Percentiles rank a stretch among this genome's conserved stretches.
phyloP scores from a whole-genome alignment of 2,797 vertebrate species.

The Macropus fuliginosus region DNA sequence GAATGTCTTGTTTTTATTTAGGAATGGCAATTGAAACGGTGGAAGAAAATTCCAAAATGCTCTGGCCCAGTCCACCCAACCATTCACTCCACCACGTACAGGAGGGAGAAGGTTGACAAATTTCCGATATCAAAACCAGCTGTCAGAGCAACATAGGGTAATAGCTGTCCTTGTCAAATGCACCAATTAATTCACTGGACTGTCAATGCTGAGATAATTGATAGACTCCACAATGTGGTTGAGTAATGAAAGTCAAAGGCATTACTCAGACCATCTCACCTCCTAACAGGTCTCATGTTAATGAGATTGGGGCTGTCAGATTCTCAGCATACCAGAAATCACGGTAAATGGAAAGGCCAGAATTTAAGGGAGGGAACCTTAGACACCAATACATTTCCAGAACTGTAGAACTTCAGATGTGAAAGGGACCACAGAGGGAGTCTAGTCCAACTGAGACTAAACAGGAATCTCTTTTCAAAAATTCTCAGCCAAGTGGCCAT shows the following conservation, averaged over 20 bases:
- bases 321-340: background rate
- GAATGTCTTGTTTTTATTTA: slow-evolving; percentile 71
- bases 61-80: slow-evolving; percentile 74
- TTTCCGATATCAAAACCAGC: slow-evolving; percentile 87
- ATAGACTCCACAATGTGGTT: slow-evolving; percentile 88
- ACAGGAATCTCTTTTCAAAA: background rate
- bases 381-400: slow-evolving; percentile 21
- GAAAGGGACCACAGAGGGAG: background rate
- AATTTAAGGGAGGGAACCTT: slow-evolving; percentile 15
- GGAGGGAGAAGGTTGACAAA: slow-evolving; percentile 89
- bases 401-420: background rate
- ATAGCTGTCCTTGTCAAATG: slow-evolving; percentile 87
- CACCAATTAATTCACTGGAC: slow-evolving; percentile 85
- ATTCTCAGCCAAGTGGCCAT: background rate
- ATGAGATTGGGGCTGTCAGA: slow-evolving; percentile 70
- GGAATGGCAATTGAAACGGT: slow-evolving; percentile 61
- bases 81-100: slow-evolving; percentile 74
- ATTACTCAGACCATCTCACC: slow-evolving; percentile 77
- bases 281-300: slow-evolving; percentile 55
- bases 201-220: slow-evolving; percentile 87
- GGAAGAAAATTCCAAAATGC: slow-evolving; percentile 32
- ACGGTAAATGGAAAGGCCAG: slow-evolving; percentile 47
- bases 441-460: background rate
- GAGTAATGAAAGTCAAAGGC: slow-evolving; percentile 84
- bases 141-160: slow-evolving; percentile 86